phyloP scores from a whole-genome alignment of 2,797 vertebrate species.

The Molossus molossus region DNA sequence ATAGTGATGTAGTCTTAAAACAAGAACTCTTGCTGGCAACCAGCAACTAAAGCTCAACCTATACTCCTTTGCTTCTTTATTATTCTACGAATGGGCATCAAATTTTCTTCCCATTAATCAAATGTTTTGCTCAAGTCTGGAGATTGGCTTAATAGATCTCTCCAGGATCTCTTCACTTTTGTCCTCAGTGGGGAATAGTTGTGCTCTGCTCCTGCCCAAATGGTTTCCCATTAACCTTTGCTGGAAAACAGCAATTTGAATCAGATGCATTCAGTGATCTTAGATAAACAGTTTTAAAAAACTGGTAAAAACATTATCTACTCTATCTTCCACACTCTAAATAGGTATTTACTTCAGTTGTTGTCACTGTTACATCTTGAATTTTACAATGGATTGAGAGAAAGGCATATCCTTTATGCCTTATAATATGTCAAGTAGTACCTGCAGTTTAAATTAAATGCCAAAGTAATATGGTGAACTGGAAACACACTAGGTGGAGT shows the following conservation, averaged over 20 bases:
- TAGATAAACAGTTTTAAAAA: constrained; percentile 64
- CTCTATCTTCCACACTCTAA: neutral
- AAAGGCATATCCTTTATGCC: neutral
- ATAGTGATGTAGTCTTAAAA: neutral
- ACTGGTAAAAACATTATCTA: neutral
- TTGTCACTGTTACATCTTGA: neutral
- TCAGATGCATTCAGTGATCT: constrained; percentile 73
- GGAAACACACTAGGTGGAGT: neutral
- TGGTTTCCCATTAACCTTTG: constrained; percentile 77
- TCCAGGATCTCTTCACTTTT: constrained; percentile 52
- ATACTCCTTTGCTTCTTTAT: neutral
- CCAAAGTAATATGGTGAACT: neutral
- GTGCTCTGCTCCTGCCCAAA: constrained; percentile 80
- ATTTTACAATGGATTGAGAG: neutral
- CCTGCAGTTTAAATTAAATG: neutral
- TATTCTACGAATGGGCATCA: neutral
- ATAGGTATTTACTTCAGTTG: neutral
- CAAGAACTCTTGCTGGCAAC: neutral
- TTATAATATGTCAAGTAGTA: neutral
- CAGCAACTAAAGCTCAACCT: neutral
- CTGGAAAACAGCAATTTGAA: constrained; percentile 75
- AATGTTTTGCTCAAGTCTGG: neutral
- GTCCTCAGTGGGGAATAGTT: constrained; percentile 75
- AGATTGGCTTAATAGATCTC: neutral
- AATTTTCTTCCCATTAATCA: constrained; percentile 51